Base-by-base conservation (phyloP, 2,113 vertebrate species). In the Oenanthe oenanthe region DNA sequence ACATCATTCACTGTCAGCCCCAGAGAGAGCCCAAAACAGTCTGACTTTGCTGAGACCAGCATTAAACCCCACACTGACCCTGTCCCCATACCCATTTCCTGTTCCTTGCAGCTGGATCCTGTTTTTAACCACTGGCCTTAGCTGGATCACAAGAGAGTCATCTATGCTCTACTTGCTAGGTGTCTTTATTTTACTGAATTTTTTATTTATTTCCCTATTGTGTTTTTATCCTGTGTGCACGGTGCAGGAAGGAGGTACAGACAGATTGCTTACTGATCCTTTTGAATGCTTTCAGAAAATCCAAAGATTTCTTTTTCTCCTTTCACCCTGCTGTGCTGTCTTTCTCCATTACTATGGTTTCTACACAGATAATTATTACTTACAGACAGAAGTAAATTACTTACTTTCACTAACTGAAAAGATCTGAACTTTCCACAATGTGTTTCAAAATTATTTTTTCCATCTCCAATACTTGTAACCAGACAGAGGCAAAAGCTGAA, bases 341-440 rank as follows among this genome's bases (percentile, higher is more conserved):
- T 91, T 91, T 91, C 42, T 85, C 60, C 38, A 62, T 94, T 88
- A 82, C 74, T 89, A 10, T 73, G 45, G 34, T 92, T 96, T 93
- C 95, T 82, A 50, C 77, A 79, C 67, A 70, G 66, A 80, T 85
- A 95, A 93, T 91, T 92, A 83, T 90, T 93, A 95, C 81, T 89
- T 89, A 81, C 53, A 92, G 65, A 76, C 78, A 90, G 78, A 92
- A 91, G 71, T 88, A 94, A 95, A 96, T 95, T 61, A 80, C 82
- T 93, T 82, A 91, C 81, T 96, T 96, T 62, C 74, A 88, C 74
- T 80, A 73, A 76, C 78, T 80, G 88, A 85, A 94, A 87, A 79
- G 74, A 91, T 66, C 42, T 83, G 89, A 94, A 92, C 89, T 96
- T 95, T 94, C 82, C 72, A 58, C 72, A 79, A 54, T 45, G 56